Conservation (phyloP, 2,797 vertebrate species). For the Channallabes apus region DNA sequence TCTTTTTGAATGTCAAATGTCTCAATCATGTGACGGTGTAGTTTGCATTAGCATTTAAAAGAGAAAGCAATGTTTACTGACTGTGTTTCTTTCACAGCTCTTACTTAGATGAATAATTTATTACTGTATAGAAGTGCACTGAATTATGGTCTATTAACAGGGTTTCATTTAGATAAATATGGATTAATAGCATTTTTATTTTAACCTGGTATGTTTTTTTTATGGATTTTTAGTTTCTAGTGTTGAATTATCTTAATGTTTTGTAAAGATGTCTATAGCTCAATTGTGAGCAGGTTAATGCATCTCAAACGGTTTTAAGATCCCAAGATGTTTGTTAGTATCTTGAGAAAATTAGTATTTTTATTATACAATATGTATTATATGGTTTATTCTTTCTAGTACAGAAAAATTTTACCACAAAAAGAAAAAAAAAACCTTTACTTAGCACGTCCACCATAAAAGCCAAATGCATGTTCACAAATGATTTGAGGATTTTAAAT, state of each 20-base stretch:
- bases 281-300: background rate
- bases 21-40: conserved; percentile 10
- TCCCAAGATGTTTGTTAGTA: background rate
- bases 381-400: too few species aligned
- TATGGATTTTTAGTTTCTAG: background rate
- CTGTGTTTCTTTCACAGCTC: background rate
- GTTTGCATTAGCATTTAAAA: conserved; percentile 15
- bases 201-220: background rate
- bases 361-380: background rate
- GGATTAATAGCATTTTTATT: background rate
- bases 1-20: conserved; percentile 58
- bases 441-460: background rate
- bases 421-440: too few species aligned
- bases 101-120: conserved; percentile 1
- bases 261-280: background rate
- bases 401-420: too few species aligned
- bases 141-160: conserved; percentile 42
- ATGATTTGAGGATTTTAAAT: background rate
- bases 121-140: conserved; percentile 38
- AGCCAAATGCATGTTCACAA: background rate
- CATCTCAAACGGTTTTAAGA: background rate
- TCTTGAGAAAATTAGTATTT: background rate
- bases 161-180: background rate
- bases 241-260: background rate
- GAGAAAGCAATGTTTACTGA: conserved; percentile 1